Conservation (phyloP, 2,113 vertebrate species). For the Misgurnus anguillicaudatus region DNA sequence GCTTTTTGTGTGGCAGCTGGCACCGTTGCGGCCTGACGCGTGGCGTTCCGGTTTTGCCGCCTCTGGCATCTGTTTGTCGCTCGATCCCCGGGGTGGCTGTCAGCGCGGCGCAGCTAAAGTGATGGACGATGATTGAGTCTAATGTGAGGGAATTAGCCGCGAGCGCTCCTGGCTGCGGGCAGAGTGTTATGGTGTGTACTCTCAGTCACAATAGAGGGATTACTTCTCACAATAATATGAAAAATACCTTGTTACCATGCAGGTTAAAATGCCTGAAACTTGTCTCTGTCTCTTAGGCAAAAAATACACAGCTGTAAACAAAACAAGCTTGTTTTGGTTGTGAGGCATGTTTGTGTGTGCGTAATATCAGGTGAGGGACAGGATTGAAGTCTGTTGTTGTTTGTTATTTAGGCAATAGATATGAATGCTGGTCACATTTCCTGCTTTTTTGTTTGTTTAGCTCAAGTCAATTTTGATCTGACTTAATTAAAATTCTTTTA, state of each 20-base stretch:
- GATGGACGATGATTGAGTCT: constrained; percentile 49
- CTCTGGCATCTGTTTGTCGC: constrained; percentile 1
- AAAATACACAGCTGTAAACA: not conserved
- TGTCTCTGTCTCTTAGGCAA: not conserved
- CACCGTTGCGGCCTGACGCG: not conserved
- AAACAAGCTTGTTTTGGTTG: not conserved
- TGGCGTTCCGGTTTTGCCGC: not conserved
- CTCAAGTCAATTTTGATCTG: too few species aligned
- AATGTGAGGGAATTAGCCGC: constrained; percentile 35
- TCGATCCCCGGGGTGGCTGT: constrained; percentile 38
- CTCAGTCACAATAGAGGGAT: constrained; percentile 28
- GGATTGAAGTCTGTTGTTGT: not conserved
- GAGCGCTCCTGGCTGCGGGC: constrained; percentile 13
- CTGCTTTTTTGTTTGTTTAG: too few species aligned
- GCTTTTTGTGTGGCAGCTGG: constrained; percentile 11
- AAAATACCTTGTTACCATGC: constrained; percentile 12
- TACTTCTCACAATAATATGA: constrained; percentile 35
- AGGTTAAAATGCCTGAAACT: constrained; percentile 3
- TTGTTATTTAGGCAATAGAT: constrained; percentile 41
- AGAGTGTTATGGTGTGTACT: constrained; percentile 19
- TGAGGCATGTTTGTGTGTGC: not conserved
- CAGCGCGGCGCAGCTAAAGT: constrained; percentile 23
- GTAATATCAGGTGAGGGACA: too few species aligned
- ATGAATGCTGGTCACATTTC: not conserved
- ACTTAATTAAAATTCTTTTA: too few species aligned